Evolutionary conservation across 2,113 vertebrate genomes (phyloP), one percentile per base, ranked within the genome.

Genomic region (Solea senegalensis): DNA sequence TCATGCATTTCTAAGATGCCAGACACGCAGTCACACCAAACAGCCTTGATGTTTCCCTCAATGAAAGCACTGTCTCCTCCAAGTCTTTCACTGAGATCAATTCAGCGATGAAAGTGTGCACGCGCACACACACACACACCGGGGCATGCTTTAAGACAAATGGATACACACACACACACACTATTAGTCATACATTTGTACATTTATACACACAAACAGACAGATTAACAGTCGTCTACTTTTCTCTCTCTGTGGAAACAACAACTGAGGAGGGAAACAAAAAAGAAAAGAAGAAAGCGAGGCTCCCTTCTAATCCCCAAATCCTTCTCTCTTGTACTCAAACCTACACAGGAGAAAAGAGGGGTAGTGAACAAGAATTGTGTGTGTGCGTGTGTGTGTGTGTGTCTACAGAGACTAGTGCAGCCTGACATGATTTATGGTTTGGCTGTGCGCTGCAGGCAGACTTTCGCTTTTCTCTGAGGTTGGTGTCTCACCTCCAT

Each of bases 361-460:
- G 65, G 70, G 72, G 66, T 65, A 70, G 76, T 71, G 76, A 70
- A 56, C 21, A 9, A 44, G 63, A 21, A 57, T 49, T 75, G 46
- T 85, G 59, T 82, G 65, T 61, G 57, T 68, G 26, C 28, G 60
- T 68, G 63, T 72, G 51, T 56, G 28, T 70, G 72, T 76, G 78
- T 74, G 67, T 61, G 80, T 87, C 71, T 86, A 67, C 64, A 71
- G 87, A 91, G 84, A 88, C 80, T 57, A 65, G 81, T 74, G 81
- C 73, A 86, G 89, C 78, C 74, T 89, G 90, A 90, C 89, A 91
- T 92, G 91, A 92, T 92, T 92, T 89, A 92, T 91, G 91, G 84
- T 88, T 83, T 69, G 78, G 75, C 90, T 86, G 75, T 83, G 80
- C 51, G 59, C 76, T 84, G 80, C 79, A 84, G 83, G 89, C 85